phyloP scores from a whole-genome alignment of 2,888 invertebrate species.

The Alentia gelatinosa region DNA sequence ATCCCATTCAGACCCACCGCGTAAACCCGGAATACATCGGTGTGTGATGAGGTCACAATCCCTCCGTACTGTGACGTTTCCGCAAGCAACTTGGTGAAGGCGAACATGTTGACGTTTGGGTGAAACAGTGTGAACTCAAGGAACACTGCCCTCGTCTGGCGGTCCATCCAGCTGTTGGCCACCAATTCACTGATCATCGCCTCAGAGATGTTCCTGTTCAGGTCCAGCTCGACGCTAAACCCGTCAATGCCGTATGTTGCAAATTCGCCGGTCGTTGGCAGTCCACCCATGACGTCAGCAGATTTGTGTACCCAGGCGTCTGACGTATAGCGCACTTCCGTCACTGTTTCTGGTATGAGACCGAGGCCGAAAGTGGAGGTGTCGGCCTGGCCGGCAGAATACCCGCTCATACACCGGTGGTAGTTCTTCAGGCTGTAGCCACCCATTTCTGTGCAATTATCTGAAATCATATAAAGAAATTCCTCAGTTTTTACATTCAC shows the following conservation, averaged over 20 bases:
- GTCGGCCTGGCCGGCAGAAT: neutral
- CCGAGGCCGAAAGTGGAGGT: neutral
- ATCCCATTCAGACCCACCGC: neutral
- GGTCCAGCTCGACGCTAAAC: neutral
- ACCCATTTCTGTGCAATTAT: neutral
- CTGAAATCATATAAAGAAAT: too few species aligned
- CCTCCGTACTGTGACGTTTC: neutral
- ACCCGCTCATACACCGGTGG: neutral
- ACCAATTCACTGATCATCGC: neutral
- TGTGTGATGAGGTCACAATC: neutral
- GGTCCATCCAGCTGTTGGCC: neutral
- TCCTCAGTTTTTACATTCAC: too few species aligned
- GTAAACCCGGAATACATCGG: neutral
- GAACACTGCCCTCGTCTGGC: constrained; percentile 28
- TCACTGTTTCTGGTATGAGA: constrained; percentile 9
- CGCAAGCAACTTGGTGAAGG: neutral
- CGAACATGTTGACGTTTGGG: constrained; percentile 14
- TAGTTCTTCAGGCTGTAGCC: neutral
- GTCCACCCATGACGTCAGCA: neutral
- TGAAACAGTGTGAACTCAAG: constrained; percentile 24
- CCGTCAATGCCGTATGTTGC: neutral
- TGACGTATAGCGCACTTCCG: neutral
- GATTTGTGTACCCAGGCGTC: neutral
- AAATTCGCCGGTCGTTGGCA: neutral
- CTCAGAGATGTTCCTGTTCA: constrained; percentile 10